Conservation (phyloP, 2,113 vertebrate genomes). For the Phoxinus phoxinus region DNA sequence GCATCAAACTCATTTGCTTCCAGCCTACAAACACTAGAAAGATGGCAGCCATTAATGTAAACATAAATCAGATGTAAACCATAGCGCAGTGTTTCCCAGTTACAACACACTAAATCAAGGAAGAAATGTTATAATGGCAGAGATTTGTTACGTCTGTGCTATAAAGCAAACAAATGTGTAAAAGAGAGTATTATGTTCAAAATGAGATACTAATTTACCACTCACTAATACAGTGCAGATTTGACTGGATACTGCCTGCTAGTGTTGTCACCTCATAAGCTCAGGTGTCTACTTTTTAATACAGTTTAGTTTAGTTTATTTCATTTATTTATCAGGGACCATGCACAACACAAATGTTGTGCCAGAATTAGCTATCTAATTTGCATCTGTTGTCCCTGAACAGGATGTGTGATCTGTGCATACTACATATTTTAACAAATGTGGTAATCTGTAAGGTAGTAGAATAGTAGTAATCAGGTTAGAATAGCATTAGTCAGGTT, state of each 20-base stretch:
- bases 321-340: too few species aligned
- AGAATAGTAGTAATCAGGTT: not conserved
- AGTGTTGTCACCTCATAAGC: not conserved
- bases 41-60: not conserved
- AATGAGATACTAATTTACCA: not conserved
- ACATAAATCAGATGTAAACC: slow-evolving; percentile 2
- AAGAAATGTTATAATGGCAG: not conserved
- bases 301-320: not conserved
- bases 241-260: not conserved
- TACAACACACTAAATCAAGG: not conserved
- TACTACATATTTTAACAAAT: not conserved
- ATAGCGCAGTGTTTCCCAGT: not conserved
- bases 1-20: not conserved
- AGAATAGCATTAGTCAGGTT: not conserved
- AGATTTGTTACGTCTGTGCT: not conserved
- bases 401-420: not conserved
- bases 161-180: not conserved
- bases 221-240: not conserved
- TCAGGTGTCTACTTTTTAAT: not conserved
- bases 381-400: too few species aligned
- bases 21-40: not conserved
- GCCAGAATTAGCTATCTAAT: too few species aligned
- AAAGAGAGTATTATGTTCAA: not conserved
- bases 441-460: not conserved
- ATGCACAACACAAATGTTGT: too few species aligned